These are phyloP conservation scores for Epinotia ramella DNA, from an alignment of 2,888 invertebrate species.

Conservation along the genomic window DNA sequence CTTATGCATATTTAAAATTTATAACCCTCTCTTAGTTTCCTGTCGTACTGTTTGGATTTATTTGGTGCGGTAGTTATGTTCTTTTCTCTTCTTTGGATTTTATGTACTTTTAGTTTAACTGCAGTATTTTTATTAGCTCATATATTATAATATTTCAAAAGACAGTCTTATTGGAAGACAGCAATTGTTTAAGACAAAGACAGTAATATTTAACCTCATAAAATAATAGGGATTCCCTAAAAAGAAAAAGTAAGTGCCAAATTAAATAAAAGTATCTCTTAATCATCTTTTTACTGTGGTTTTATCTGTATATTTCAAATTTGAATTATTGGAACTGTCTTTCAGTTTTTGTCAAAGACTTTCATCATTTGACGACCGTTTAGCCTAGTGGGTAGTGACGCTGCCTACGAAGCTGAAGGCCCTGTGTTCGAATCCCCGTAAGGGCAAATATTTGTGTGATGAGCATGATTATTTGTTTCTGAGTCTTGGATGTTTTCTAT, in stretches of 20 bases:
- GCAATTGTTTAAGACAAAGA: too few relatives aligned
- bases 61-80: conserved; percentile 16
- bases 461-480: too few relatives aligned
- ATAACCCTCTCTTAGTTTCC: conserved; percentile 23
- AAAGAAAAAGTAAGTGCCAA: background rate
- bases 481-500: too few relatives aligned
- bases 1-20: conserved; percentile 30
- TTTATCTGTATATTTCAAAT: too few relatives aligned
- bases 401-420: too few relatives aligned
- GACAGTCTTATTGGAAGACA: background rate
- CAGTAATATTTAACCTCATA: too few relatives aligned
- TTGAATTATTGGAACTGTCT: background rate
- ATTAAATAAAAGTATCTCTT: too few relatives aligned
- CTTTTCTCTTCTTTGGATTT: conserved; percentile 1
- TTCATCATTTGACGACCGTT: too few relatives aligned
- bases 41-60: conserved; percentile 16
- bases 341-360: background rate
- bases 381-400: too few relatives aligned
- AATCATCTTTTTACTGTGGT: too few relatives aligned
- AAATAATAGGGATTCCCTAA: background rate
- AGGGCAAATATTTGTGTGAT: too few relatives aligned
- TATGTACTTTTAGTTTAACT: conserved; percentile 1
- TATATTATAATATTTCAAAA: background rate
- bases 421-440: too few relatives aligned
- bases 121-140: conserved; percentile 1